Conservation (phyloP, 2,113 vertebrate genomes). For the Odocoileus hemionus region DNA sequence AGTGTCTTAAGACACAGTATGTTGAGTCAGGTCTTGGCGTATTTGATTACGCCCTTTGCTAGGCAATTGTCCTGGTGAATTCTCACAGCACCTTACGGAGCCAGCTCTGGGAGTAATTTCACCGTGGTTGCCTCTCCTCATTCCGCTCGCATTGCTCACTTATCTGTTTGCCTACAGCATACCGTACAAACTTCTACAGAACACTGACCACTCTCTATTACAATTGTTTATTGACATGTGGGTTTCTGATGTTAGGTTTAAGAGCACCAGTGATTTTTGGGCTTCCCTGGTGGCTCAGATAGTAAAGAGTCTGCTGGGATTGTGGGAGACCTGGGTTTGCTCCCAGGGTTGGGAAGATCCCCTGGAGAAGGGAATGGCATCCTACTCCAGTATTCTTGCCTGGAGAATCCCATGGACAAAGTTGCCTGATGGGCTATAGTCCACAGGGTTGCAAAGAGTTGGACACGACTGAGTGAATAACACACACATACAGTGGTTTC, state of each 20-base stretch:
- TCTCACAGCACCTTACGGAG: background rate
- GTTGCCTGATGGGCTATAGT: background rate
- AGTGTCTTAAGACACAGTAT: background rate
- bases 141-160: rapidly evolving
- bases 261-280: background rate
- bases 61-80: background rate
- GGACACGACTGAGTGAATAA: background rate
- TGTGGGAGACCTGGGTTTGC: background rate
- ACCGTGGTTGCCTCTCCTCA: background rate
- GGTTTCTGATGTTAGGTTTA: background rate
- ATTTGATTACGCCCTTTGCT: background rate
- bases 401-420: background rate
- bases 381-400: background rate
- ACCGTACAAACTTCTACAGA: background rate
- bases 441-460: background rate
- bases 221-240: background rate
- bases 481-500: background rate
- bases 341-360: background rate
- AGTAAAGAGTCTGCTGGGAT: background rate
- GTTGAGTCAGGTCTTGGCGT: background rate
- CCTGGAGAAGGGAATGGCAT: background rate
- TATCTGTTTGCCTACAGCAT: background rate
- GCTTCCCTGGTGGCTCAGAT: background rate
- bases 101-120: background rate
- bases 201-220: too few species aligned